Conservation (phyloP, 2,888 invertebrate species). For the Lycaena phlaeas region DNA sequence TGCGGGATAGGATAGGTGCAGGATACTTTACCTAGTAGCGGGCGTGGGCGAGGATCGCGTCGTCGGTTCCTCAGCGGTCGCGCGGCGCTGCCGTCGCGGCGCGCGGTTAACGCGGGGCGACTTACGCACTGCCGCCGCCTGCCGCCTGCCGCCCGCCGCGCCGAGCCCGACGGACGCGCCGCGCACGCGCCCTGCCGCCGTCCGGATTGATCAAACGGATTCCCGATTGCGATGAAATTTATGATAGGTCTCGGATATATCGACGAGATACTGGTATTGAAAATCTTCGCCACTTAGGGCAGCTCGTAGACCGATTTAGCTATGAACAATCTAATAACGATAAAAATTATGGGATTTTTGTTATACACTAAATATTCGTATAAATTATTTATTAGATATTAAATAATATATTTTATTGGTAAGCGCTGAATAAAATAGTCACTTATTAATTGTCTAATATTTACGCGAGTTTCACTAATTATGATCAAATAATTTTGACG, state of each 20-base stretch:
- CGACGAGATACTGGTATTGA: conserved; percentile 41
- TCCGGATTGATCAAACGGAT: conserved; percentile 63
- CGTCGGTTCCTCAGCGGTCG: conserved; percentile 45
- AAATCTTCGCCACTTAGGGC: conserved; percentile 25
- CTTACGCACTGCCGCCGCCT: conserved; percentile 55
- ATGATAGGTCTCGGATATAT: conserved; percentile 66
- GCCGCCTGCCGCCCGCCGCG: conserved; percentile 29
- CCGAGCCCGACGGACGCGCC: conserved; percentile 25
- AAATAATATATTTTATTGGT: no score
- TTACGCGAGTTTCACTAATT: no score
- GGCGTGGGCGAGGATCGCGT: conserved; percentile 27
- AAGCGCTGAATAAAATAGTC: no score
- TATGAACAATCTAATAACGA: no score
- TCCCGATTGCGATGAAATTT: conserved; percentile 67
- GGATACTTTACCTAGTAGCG: conserved; percentile 43
- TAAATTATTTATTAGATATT: no score
- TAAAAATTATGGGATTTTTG: no score
- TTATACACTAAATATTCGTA: no score
- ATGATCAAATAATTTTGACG: no score
- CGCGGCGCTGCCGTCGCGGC: conserved; percentile 21
- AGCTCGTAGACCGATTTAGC: neutral
- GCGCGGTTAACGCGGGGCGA: conserved; percentile 57
- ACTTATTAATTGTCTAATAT: no score
- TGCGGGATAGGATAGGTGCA: conserved; percentile 25
- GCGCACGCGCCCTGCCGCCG: conserved; percentile 20